These are phyloP conservation scores for Oxycera nigricornis DNA, from an alignment of 2,888 invertebrate species.

Conservation along the genomic window DNA sequence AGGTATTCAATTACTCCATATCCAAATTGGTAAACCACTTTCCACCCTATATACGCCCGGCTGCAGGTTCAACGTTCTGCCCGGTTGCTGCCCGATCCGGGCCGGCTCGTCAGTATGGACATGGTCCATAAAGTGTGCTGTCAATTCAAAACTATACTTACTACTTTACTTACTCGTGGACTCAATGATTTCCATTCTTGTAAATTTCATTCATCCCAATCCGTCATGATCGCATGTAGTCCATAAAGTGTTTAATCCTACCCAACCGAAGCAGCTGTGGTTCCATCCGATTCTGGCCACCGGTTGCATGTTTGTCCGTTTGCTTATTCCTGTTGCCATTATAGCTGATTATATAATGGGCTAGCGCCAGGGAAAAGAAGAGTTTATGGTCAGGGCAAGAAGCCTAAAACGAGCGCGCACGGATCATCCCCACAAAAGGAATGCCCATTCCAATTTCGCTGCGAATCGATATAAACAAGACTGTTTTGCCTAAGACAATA, in stretches of 20 bases:
- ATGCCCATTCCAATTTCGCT: constrained; percentile 14
- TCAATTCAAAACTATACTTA: constrained; percentile 4
- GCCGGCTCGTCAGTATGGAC: not conserved
- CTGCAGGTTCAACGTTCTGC: not conserved
- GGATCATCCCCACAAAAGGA: constrained; percentile 25
- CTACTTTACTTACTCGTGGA: not conserved
- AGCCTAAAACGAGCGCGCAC: not conserved
- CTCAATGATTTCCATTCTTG: constrained; percentile 29
- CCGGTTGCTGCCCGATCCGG: too few relatives aligned
- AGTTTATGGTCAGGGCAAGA: constrained; percentile 31
- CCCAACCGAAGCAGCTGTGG: constrained; percentile 8
- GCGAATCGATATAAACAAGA: constrained; percentile 1
- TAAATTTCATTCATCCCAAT: constrained; percentile 31
- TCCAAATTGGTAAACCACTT: constrained; percentile 9
- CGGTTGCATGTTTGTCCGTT: not conserved
- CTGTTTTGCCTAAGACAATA: constrained; percentile 20
- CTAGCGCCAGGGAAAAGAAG: constrained; percentile 26
- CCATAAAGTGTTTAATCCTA: constrained; percentile 24
- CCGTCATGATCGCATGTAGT: constrained; percentile 12
- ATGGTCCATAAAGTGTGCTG: constrained; percentile 10
- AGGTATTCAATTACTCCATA: constrained; percentile 1
- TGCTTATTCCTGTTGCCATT: not conserved
- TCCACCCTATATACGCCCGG: not conserved
- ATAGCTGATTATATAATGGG: not conserved
- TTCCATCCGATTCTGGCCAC: not conserved